Base-by-base conservation (phyloP, 2,888 invertebrate species). In the Zaprionus bogoriensis region DNA sequence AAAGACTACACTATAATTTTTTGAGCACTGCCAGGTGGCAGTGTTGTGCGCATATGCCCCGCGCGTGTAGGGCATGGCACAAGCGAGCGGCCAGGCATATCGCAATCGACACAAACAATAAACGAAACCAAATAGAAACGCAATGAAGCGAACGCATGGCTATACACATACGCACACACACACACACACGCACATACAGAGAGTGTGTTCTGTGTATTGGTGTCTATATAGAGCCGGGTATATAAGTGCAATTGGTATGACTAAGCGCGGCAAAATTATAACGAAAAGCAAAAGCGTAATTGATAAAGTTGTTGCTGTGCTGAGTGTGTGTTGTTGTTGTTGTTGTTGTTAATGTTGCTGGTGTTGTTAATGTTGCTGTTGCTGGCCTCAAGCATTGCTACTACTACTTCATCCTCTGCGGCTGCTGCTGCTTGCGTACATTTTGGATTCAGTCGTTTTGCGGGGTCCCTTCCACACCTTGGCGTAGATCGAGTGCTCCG, bases 381-480 rank as follows among this genome's bases (percentile, higher is more conserved):
- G 25, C 7, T 48, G 22, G 30, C 9, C 20, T 14, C 38, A 12
- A 32, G 32, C 14, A 9, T 36, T 36, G 32, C 12, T 36, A 36
- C 32, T 39, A 28, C 17, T n/a, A 32, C 27, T 22, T 23, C 27
- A 4, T 48, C 7, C 6, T 46, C 22, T 32, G 39, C 3, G 6
- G 27, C 12, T 7, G 44, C 25, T 45, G 45, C 9, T 36, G 22
- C 9, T 55, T 66, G 63, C 90, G 76, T 91, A 91, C 91, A 89
- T 89, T 90, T 91, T 91, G 20, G 88, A 89, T 88, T 91, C 91
- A 75, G 89, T 87, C 54, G 90, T 83, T 83, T 91, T 91, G 62
- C 89, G 89, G 9, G 91, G 90, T 68, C 91, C 91, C 75, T 91
- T 91, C 91, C 91, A 91, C 69, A 91, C 91, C 87, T 91, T 91